Conservation (phyloP, 2,113 vertebrate genomes). For the Melanerpes aurifrons region DNA sequence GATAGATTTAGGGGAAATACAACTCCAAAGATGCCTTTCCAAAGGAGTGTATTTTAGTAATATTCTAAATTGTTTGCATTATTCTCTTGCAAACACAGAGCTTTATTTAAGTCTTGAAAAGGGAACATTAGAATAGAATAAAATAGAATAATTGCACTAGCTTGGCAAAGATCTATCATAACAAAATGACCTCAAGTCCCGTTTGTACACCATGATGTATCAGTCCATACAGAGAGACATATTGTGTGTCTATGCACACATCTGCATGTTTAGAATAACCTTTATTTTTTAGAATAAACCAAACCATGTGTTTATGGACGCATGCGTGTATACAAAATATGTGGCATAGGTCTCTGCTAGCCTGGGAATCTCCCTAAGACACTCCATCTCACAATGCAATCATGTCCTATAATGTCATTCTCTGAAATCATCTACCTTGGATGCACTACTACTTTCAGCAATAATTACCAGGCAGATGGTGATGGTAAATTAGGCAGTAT, state of each 20-base stretch:
- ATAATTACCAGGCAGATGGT: slow-evolving; percentile 50
- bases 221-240: neutral
- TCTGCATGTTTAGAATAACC: neutral
- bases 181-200: neutral
- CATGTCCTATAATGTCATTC: neutral
- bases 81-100: neutral
- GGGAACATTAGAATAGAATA: neutral
- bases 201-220: neutral
- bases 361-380: neutral
- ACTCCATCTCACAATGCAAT: neutral
- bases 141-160: neutral
- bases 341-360: neutral
- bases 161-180: neutral
- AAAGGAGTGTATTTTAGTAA: neutral
- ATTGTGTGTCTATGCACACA: neutral
- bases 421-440: slow-evolving; percentile 32
- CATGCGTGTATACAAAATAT: neutral
- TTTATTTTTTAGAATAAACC: too few species aligned
- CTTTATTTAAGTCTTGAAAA: neutral
- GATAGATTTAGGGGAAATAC: neutral
- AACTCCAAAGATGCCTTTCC: neutral
- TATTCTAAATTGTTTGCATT: neutral
- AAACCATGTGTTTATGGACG: neutral
- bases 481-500: slow-evolving; percentile 53
- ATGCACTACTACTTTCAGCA: slow-evolving; percentile 17